A percentile compares a stretch with the other conserved stretches of the same genome.
Evolutionary conservation across 2,888 invertebrate genomes (phyloP).

Genomic region (Diarsia rubi): DNA sequence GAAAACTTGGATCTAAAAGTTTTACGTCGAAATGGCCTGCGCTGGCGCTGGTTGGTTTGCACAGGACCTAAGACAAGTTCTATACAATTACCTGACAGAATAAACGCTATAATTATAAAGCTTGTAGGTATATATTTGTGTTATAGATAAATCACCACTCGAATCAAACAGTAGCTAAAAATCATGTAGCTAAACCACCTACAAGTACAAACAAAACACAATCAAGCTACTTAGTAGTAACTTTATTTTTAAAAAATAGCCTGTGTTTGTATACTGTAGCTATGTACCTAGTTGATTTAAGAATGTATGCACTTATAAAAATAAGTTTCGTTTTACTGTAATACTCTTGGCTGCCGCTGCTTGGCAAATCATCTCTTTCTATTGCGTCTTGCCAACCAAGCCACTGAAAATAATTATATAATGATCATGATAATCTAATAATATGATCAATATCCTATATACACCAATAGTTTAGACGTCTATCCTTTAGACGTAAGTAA

Average conservation of each 20-base stretch:
- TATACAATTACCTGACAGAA: background rate
- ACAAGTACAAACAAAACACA: background rate
- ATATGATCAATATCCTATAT: background rate
- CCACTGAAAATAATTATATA: background rate
- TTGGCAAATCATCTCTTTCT: background rate
- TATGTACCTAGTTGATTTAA: background rate
- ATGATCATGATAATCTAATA: too few relatives aligned
- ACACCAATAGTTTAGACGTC: background rate
- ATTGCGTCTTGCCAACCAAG: too few relatives aligned
- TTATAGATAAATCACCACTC: background rate
- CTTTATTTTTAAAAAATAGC: background rate
- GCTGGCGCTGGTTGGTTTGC: constrained; percentile 30
- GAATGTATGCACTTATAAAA: too few relatives aligned
- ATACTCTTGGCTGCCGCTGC: background rate
- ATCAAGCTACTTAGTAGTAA: background rate
- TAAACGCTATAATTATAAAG: background rate
- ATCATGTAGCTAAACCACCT: background rate
- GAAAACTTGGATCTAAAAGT: constrained; percentile 5
- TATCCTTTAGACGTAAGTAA: background rate
- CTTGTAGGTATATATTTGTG: too few relatives aligned
- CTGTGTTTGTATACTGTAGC: background rate
- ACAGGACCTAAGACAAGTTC: background rate
- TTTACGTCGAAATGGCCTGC: constrained; percentile 37
- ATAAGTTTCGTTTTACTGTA: background rate
- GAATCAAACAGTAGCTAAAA: background rate